Base-by-base conservation (phyloP, 2,888 invertebrate genomes). In the Pyrrhosoma nymphula region DNA sequence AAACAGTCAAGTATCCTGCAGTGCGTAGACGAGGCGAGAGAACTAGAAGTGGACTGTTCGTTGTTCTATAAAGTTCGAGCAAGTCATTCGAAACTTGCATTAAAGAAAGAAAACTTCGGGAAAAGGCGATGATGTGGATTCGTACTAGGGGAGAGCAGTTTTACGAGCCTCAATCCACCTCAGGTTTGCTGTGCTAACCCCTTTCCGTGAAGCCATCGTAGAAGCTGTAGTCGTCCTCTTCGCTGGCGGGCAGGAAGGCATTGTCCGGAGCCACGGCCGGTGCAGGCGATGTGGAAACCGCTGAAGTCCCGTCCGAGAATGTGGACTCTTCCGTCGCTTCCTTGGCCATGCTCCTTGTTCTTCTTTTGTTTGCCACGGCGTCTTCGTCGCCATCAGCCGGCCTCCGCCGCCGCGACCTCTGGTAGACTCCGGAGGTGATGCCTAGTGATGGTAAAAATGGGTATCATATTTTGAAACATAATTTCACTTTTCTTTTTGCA, bases 281-380 rank as follows among this genome's bases (percentile, higher is more conserved):
- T n/a, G 93, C 93, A 0, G 93, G 93, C 14, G 93, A 93, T 14
- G 47, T 93, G 26, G 93, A 93, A 18, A 39, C 91, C 8, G 63
- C 93, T 47, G 55, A n/a, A 16, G 69, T 14, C 16, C 35, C 69
- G 23, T 39, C n/a, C 75, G 47, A 30, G 26, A 47, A 69, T 0
- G 18, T 16, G 63, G 63, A 23, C 35, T n/a, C 69, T 35, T 47
- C 69, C 63, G 16, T 2, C 0, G 93, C 47, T 69, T 93, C 93
- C 69, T 93, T 93, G 39, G 93, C 47, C 93, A 93, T 93, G 75
- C 93, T 93, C 69, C 93, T 35, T 23, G 93, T 93, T 39, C 47
- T 26, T 63, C 93, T 93, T 55, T 93, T 93, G 39, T 30, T 63
- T 12, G 63, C 55, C 47, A 35, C 26, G 12, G 47, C 39, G 26